Percentiles rank a stretch among this genome's conserved stretches.
Evolutionary conservation across 2,888 invertebrate genomes (phyloP).

Genomic region (Andrena minutula): DNA sequence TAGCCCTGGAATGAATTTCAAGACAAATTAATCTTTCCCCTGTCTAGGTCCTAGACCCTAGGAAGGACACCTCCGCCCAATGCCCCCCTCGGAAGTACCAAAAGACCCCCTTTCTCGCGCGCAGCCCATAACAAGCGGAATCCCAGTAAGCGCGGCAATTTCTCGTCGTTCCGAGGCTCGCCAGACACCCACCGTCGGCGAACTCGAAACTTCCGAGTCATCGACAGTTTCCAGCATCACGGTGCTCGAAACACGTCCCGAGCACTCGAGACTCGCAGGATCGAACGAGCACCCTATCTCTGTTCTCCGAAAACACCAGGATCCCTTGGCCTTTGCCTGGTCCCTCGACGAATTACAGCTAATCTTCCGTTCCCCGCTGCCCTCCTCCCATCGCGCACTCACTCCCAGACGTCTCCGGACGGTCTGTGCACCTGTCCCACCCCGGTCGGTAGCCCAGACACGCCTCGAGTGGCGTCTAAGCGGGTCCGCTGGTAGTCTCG

Average conservation of each 20-base stretch:
- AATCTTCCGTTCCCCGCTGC: conserved; percentile 66
- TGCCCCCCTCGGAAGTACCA: neutral
- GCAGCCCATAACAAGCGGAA: conserved; percentile 4
- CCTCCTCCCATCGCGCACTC: conserved; percentile 25
- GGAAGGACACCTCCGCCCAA: neutral
- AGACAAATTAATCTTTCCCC: neutral
- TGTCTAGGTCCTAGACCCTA: neutral
- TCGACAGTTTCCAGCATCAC: conserved; percentile 25
- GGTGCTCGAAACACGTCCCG: conserved; percentile 55
- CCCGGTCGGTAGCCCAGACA: conserved; percentile 52
- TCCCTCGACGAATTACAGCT: conserved; percentile 76
- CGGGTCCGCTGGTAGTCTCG: conserved; percentile 64
- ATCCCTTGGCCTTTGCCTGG: conserved; percentile 65
- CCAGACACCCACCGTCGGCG: neutral
- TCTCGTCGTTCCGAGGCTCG: neutral
- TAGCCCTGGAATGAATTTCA: neutral
- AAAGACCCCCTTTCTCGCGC: neutral
- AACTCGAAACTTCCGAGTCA: conserved; percentile 38
- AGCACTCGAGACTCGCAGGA: conserved; percentile 28
- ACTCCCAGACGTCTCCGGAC: conserved; percentile 24
- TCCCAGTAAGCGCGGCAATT: conserved; percentile 3
- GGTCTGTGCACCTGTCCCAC: conserved; percentile 50
- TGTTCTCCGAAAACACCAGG: conserved; percentile 43
- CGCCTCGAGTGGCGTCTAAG: conserved; percentile 72
- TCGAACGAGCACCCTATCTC: conserved; percentile 34